Evolutionary conservation across 2,888 invertebrate species (phyloP).

Genomic region (Tipula helvola): DNA sequence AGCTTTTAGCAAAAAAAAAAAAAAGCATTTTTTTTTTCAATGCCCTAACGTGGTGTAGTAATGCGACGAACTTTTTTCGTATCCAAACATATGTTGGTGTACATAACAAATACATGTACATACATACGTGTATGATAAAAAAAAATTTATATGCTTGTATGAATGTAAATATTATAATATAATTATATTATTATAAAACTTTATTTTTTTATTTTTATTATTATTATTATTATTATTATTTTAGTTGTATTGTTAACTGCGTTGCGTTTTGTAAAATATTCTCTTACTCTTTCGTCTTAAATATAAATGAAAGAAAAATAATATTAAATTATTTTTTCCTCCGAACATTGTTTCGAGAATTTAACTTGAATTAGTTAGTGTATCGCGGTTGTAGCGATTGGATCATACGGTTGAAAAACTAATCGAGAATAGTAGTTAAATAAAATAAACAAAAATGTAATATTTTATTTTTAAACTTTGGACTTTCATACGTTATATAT

Average conservation of each 20-base stretch:
- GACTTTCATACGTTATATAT: not conserved
- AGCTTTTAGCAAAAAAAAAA: not conserved
- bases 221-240: not conserved
- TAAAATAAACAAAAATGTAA: not conserved
- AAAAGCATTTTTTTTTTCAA: not conserved
- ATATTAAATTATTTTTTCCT: not conserved
- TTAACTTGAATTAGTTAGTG: constrained; percentile 7
- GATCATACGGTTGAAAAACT: not conserved
- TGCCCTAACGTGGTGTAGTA: not conserved
- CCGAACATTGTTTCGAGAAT: constrained; percentile 7
- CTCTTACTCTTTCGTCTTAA: constrained; percentile 5
- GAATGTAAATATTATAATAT: not conserved
- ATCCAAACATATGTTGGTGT: not conserved
- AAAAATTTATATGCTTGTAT: not conserved
- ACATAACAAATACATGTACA: not conserved
- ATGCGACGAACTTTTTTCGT: not conserved
- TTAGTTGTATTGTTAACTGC: not conserved
- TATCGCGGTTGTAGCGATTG: constrained; percentile 9
- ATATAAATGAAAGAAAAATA: not conserved
- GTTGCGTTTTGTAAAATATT: not conserved
- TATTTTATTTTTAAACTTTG: constrained; percentile 7
- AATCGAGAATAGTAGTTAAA: not conserved
- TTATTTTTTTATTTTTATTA: not conserved
- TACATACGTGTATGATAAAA: not conserved
- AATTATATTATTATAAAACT: not conserved